Base-by-base conservation (phyloP, 2,888 invertebrate genomes). In the Ditula angustiorana region DNA sequence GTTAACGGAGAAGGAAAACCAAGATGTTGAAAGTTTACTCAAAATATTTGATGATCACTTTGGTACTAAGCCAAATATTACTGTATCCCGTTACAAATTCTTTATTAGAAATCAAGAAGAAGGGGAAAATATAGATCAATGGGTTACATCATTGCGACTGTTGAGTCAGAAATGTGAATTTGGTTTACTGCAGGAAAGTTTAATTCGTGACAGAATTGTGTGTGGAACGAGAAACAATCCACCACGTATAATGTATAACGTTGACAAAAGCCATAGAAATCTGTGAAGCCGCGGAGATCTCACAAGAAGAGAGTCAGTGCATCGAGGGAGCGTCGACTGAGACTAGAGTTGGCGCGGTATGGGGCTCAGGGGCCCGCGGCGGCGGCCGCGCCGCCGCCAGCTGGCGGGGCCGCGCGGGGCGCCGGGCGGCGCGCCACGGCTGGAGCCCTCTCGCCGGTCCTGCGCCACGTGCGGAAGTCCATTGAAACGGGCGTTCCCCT, bases 21-120 rank as follows among this genome's bases (percentile, higher is more conserved):
- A 57, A 23, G 66, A 70, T 61, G 57, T 67, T 24, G 13, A 37
- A 11, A 37, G 13, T 37, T 13, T 37, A 37, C 13, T 37, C n/a
- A 13, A 1, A 37, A 37, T 13, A 1, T 37, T 37, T 2, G 37
- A 37, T n/a, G 37, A 37, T 7, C 16, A 37, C 16, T 37, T 37
- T 37, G 37, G 37, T 4, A 37, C 37, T 7, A 37, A 37, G 7
- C 37, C 37, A 5, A 37, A 37, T 37, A 47, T 70, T 8, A 69
- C 67, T 0, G 30, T 69, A 5, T 19, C 28, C n/a, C 33, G 69
- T 3, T 69, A 49, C 11, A 67, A 66, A 13, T 67, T 69, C 44
- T 69, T 69, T 59, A 57, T 65, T 7, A 56, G 68, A 2, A 59
- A 60, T 37, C 68, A 70, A 23, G 61, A 67, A 3, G 57, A 47